phyloP scores from a whole-genome alignment of 2,113 vertebrate species.

The Pseudorectes ferrugineus region DNA sequence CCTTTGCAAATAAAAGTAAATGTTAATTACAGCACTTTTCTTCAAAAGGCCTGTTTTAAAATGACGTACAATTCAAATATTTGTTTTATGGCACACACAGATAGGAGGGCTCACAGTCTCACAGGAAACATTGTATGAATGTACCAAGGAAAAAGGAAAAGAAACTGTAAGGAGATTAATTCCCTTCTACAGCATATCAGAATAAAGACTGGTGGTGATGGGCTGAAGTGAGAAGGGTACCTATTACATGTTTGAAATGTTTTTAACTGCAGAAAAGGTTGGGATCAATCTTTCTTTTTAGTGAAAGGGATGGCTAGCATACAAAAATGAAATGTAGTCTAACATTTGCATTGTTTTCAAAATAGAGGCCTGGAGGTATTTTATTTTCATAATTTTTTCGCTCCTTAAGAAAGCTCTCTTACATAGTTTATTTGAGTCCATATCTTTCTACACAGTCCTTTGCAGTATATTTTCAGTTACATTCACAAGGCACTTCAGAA shows the following conservation, averaged over 20 bases:
- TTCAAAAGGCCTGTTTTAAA: not conserved
- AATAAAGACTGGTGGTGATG: not conserved
- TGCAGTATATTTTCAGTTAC: constrained; percentile 5
- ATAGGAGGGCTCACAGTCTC: not conserved
- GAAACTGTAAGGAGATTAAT: not conserved
- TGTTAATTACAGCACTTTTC: constrained; percentile 42
- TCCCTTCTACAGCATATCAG: not conserved
- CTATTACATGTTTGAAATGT: not conserved
- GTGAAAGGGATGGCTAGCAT: not conserved
- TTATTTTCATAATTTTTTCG: not conserved
- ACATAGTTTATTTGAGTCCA: not conserved
- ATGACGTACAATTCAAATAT: constrained; percentile 12
- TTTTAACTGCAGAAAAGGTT: not conserved
- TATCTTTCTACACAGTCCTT: constrained; percentile 11
- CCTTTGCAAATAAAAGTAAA: constrained; percentile 39
- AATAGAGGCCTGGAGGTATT: not conserved
- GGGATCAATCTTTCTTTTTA: not conserved
- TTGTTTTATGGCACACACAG: not conserved
- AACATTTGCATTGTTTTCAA: not conserved
- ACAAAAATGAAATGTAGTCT: not conserved
- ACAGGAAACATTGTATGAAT: not conserved
- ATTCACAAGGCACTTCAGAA: not conserved
- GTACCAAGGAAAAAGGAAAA: not conserved
- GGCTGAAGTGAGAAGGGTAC: not conserved
- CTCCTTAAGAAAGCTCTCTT: constrained; percentile 13